These are phyloP conservation scores for Malacosoma neustria DNA, from an alignment of 2,888 invertebrate species.

Conservation along the genomic window DNA sequence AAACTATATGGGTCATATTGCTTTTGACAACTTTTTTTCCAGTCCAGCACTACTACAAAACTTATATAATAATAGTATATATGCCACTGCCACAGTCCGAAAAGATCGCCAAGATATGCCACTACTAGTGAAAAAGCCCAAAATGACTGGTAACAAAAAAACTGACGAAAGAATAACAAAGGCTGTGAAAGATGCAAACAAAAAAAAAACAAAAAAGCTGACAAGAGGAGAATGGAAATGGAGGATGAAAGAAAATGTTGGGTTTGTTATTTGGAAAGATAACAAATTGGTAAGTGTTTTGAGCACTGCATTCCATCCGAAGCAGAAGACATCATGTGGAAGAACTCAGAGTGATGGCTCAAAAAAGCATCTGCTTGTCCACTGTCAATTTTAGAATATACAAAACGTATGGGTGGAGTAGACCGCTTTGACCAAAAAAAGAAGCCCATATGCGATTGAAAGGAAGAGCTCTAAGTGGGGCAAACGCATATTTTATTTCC, in stretches of 20 bases:
- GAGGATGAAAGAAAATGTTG: constrained; percentile 10
- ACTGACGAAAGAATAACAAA: constrained; percentile 4
- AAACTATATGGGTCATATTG: neutral
- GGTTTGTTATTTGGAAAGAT: constrained; percentile 9
- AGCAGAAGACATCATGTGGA: constrained; percentile 5
- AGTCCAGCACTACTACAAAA: constrained; percentile 7
- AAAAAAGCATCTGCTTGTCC: constrained; percentile 12
- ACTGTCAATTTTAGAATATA: constrained; percentile 8
- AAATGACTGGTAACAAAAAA: too few species aligned
- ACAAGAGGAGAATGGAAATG: constrained; percentile 16
- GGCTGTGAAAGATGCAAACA: constrained; percentile 7
- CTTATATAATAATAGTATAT: constrained; percentile 14
- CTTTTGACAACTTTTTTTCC: constrained; percentile 3
- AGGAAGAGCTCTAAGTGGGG: constrained; percentile 7
- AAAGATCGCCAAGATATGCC: constrained; percentile 14
- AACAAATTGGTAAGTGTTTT: constrained; percentile 6
- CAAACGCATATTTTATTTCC: constrained; percentile 10
- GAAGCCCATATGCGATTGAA: constrained; percentile 8
- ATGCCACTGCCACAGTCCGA: constrained; percentile 16
- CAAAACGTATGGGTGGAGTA: constrained; percentile 13
- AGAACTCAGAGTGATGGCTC: constrained; percentile 16
- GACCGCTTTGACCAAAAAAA: constrained; percentile 14
- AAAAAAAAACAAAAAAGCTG: constrained; percentile 8
- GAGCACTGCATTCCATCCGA: constrained; percentile 7
- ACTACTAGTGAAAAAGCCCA: constrained; percentile 14